A percentile compares a stretch with the other conserved stretches of the same genome.
Conservation (phyloP, 2,113 vertebrate species). For the Oenanthe melanoleuca region DNA sequence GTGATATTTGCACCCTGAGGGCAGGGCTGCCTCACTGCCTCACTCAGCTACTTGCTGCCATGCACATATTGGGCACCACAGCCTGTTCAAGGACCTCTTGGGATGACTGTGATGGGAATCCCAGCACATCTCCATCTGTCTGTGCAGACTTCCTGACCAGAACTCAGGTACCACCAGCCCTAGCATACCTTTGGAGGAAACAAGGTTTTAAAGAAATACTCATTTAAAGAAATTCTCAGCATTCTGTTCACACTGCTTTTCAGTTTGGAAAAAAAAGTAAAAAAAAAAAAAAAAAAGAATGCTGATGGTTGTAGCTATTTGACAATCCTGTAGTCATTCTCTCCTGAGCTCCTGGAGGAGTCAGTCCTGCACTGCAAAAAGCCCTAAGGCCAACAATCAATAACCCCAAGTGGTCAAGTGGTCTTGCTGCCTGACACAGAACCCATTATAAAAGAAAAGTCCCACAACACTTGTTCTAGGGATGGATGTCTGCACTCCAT, state of each 20-base stretch:
- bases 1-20: background rate
- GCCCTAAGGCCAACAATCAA: background rate
- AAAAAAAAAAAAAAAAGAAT: background rate
- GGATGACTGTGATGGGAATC: background rate
- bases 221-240: background rate
- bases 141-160: background rate
- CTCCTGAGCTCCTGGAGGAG: background rate
- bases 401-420: background rate
- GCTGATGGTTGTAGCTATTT: background rate
- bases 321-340: background rate
- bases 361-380: background rate
- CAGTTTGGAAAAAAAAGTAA: background rate
- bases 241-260: background rate
- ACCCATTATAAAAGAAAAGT: background rate
- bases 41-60: background rate
- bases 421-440: background rate
- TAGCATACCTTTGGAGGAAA: background rate
- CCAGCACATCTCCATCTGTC: background rate
- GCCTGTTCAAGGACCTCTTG: background rate
- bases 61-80: background rate
- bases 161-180: background rate
- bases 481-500: background rate
- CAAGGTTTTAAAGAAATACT: background rate
- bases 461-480: background rate
- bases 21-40: background rate